These are phyloP conservation scores for Eristalis pertinax DNA, from an alignment of 2,888 invertebrate species.

Conservation along the genomic window DNA sequence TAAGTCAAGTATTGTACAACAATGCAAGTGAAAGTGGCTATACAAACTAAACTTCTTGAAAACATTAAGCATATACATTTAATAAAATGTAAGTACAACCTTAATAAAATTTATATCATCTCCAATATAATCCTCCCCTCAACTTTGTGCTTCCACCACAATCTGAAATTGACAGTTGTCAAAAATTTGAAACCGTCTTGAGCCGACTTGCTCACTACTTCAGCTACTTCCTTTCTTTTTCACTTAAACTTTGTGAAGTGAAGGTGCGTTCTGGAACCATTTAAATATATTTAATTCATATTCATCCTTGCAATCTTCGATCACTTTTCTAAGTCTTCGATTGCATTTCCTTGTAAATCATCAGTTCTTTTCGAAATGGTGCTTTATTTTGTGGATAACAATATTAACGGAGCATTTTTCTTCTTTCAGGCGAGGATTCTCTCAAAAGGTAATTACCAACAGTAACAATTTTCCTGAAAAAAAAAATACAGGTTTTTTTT, in stretches of 20 bases:
- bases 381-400: background rate
- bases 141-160: slow-evolving; percentile 2
- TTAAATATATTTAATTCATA: background rate
- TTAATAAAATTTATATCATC: too few species aligned
- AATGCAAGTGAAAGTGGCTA: too few species aligned
- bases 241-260: slow-evolving; percentile 73
- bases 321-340: background rate
- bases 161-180: background rate
- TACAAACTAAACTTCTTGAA: too few species aligned
- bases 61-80: too few species aligned
- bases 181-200: background rate
- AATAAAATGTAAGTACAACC: too few species aligned
- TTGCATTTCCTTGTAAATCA: background rate
- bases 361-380: slow-evolving; percentile 2
- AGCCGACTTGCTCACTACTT: slow-evolving; percentile 60
- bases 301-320: slow-evolving; percentile 35
- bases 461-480: background rate
- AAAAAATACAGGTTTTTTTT: slow-evolving; percentile 24
- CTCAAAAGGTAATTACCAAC: slow-evolving; percentile 50
- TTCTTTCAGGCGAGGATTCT: slow-evolving; percentile 56
- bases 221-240: slow-evolving; percentile 73
- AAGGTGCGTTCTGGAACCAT: slow-evolving; percentile 70
- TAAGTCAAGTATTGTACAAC: too few species aligned
- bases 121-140: background rate
- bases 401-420: slow-evolving; percentile 13